phyloP scores from a whole-genome alignment of 2,888 invertebrate species.

The Marronus borbonicus region DNA sequence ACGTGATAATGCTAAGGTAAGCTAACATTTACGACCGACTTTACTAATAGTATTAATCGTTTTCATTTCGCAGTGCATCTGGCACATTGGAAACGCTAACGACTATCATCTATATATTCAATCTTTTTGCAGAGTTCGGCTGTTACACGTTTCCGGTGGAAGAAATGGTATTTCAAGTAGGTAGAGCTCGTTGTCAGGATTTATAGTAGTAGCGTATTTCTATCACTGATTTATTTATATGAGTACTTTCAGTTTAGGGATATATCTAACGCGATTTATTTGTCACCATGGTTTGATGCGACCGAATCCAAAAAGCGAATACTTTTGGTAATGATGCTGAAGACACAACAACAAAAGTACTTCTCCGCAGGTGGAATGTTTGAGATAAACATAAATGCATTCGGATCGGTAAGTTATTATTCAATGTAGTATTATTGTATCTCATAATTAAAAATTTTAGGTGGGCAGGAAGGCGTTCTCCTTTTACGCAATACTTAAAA shows the following conservation, averaged over 20 bases:
- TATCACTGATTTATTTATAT: too few species aligned
- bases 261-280: slow-evolving; percentile 33
- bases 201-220: too few species aligned
- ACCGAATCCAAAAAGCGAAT: slow-evolving; percentile 10
- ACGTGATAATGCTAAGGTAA: slow-evolving; percentile 40
- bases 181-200: background rate
- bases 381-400: slow-evolving; percentile 41
- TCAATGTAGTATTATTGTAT: background rate
- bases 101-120: slow-evolving; percentile 1
- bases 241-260: slow-evolving; percentile 4
- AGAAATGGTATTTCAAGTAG: slow-evolving; percentile 41
- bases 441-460: background rate
- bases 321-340: slow-evolving; percentile 44
- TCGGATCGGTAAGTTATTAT: slow-evolving; percentile 30
- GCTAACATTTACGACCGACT: background rate
- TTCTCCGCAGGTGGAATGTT: slow-evolving; percentile 40
- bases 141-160: slow-evolving; percentile 45
- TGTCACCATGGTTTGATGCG: slow-evolving; percentile 40
- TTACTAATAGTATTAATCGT: background rate
- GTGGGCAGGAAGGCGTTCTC: slow-evolving; percentile 16
- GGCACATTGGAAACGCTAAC: background rate
- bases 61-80: background rate
- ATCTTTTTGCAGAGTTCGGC: slow-evolving; percentile 36
- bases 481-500: slow-evolving; percentile 6
- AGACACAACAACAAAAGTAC: slow-evolving; percentile 34